Conservation (phyloP, 2,113 vertebrate species). For the Gopherus evgoodei region DNA sequence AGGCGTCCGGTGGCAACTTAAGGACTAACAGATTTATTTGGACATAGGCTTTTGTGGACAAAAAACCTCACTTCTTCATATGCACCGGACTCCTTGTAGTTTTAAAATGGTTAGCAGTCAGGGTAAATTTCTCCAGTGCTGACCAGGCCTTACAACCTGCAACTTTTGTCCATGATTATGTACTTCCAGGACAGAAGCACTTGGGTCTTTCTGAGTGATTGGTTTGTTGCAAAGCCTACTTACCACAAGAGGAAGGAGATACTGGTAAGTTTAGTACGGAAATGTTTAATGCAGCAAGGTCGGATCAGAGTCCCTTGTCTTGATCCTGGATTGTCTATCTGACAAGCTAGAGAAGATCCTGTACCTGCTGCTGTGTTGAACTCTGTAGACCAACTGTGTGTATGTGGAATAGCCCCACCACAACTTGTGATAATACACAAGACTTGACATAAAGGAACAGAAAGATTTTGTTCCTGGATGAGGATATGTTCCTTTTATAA, state of each 20-base stretch:
- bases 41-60: too few species aligned
- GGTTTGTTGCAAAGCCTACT: slow-evolving; percentile 29
- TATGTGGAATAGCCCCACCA: neutral
- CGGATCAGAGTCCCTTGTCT: slow-evolving; percentile 38
- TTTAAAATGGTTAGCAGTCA: neutral
- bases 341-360: neutral
- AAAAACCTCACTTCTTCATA: too few species aligned
- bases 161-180: neutral
- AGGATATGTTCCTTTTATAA: neutral
- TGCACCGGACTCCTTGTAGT: neutral
- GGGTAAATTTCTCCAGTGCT: slow-evolving; percentile 6
- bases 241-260: slow-evolving; percentile 1
- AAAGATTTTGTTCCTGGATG: neutral
- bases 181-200: neutral
- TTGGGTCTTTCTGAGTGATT: slow-evolving; percentile 41
- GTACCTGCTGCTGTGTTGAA: neutral
- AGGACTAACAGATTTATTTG: too few species aligned
- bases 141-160: neutral
- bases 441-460: neutral
- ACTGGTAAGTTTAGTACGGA: slow-evolving; percentile 16
- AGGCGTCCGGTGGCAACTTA: too few species aligned
- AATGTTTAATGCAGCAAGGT: slow-evolving; percentile 12
- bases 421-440: slow-evolving; percentile 12
- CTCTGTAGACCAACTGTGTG: slow-evolving; percentile 11
- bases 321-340: slow-evolving; percentile 32